Evolutionary conservation across 2,113 vertebrate species (phyloP).

Genomic region (Gasterosteus nipponicus): DNA sequence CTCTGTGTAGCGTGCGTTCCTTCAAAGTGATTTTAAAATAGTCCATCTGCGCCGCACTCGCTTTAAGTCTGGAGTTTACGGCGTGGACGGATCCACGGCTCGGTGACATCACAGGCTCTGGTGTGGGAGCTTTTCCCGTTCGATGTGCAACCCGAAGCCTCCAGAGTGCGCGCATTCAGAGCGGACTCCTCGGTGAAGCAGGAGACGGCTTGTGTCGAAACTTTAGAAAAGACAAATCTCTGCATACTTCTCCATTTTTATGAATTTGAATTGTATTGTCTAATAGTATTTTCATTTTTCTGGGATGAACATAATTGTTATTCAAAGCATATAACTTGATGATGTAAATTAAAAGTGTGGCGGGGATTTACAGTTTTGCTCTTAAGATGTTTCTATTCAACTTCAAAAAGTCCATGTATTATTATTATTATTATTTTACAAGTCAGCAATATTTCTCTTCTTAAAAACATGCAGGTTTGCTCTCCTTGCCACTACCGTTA

Average conservation of each 20-base stretch:
- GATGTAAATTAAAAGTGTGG: not conserved
- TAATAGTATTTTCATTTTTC: not conserved
- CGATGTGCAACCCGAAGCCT: not conserved
- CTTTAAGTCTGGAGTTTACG: not conserved
- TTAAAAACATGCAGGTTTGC: not conserved
- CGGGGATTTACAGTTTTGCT: not conserved
- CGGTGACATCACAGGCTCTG: not conserved
- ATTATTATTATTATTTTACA: constrained; percentile 1
- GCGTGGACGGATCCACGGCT: not conserved
- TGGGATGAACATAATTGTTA: not conserved
- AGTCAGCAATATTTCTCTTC: not conserved
- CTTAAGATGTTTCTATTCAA: constrained; percentile 7
- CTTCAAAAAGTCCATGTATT: not conserved
- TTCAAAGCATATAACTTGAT: not conserved
- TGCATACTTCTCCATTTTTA: not conserved
- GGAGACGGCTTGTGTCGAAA: not conserved
- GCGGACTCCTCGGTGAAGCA: not conserved
- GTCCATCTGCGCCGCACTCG: not conserved
- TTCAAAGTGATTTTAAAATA: not conserved
- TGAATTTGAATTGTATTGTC: not conserved
- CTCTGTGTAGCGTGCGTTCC: not conserved
- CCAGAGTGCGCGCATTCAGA: not conserved
- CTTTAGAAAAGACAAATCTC: not conserved
- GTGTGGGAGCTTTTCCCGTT: too few relatives aligned
- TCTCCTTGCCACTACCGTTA: constrained; percentile 17